Conservation (phyloP, 2,888 invertebrate genomes). For the Chrysolina oricalcia region DNA sequence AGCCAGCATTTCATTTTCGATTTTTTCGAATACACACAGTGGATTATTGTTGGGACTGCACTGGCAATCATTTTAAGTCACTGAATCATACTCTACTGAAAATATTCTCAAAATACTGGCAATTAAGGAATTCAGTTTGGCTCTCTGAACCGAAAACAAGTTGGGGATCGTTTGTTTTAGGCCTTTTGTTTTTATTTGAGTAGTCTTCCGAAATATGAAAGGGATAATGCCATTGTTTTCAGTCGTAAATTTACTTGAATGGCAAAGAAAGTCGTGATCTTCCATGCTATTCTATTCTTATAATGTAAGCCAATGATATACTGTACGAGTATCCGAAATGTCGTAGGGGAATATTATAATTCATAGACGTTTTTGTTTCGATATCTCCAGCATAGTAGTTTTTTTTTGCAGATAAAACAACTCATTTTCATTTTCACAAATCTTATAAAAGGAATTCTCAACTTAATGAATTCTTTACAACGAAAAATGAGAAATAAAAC, state of each 20-base stretch:
- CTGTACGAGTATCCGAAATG: constrained; percentile 15
- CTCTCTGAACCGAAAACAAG: constrained; percentile 49
- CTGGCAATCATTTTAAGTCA: not conserved
- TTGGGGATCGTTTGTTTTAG: constrained; percentile 51
- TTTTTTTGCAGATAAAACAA: too few relatives aligned
- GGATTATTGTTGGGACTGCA: not conserved
- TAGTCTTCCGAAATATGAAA: constrained; percentile 47
- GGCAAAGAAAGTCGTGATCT: constrained; percentile 58
- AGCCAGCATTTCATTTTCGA: too few relatives aligned
- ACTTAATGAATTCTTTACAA: too few relatives aligned
- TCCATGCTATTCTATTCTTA: constrained; percentile 59
- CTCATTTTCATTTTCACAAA: too few relatives aligned
- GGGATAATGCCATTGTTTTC: constrained; percentile 59
- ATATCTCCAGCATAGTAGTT: not conserved
- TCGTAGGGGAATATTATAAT: not conserved
- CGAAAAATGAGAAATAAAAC: too few relatives aligned
- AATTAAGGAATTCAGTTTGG: constrained; percentile 58
- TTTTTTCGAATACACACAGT: too few relatives aligned
- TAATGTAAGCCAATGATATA: constrained; percentile 52
- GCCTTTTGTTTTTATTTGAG: constrained; percentile 55
- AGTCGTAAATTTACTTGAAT: constrained; percentile 58
- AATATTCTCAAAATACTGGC: constrained; percentile 56
- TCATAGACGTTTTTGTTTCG: not conserved
- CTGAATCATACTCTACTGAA: not conserved
- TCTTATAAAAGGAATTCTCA: too few relatives aligned